Conservation (phyloP, 2,113 vertebrate genomes). For the Hassar affinis region DNA sequence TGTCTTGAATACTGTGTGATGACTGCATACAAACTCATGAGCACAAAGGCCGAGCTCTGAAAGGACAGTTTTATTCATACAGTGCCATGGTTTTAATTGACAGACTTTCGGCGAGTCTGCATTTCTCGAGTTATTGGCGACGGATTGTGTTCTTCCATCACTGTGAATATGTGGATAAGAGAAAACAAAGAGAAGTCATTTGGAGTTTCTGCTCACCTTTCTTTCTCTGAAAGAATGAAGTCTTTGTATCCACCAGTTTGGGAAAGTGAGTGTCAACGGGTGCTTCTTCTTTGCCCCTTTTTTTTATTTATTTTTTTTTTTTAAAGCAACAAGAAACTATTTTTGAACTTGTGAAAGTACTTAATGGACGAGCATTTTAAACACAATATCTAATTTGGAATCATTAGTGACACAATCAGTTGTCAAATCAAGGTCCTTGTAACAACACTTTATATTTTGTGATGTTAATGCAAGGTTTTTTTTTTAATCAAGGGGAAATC, state of each 20-base stretch:
- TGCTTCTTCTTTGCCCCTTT: neutral
- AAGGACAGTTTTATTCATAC: neutral
- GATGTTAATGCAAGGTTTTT: slow-evolving; percentile 12
- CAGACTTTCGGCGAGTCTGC: neutral
- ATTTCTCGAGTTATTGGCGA: slow-evolving; percentile 13
- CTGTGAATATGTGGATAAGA: neutral
- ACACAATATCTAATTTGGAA: slow-evolving; percentile 14
- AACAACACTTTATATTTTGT: slow-evolving; percentile 2
- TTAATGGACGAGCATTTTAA: slow-evolving; percentile 15
- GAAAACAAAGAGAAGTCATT: slow-evolving; percentile 1
- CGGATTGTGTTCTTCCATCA: neutral
- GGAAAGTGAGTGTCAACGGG: neutral
- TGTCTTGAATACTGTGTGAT: slow-evolving; percentile 62
- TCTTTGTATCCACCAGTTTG: neutral
- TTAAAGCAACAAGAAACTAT: neutral
- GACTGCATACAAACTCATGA: neutral
- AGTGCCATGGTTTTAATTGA: slow-evolving; percentile 11
- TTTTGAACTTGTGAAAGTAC: slow-evolving; percentile 7
- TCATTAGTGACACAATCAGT: neutral
- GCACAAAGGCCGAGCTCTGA: neutral
- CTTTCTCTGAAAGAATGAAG: neutral
- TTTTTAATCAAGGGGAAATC: neutral
- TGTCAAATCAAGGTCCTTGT: neutral
- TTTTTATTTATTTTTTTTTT: neutral
- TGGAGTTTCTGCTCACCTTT: neutral